phyloP scores from a whole-genome alignment of 2,113 vertebrate genomes.

The Cebus imitator region DNA sequence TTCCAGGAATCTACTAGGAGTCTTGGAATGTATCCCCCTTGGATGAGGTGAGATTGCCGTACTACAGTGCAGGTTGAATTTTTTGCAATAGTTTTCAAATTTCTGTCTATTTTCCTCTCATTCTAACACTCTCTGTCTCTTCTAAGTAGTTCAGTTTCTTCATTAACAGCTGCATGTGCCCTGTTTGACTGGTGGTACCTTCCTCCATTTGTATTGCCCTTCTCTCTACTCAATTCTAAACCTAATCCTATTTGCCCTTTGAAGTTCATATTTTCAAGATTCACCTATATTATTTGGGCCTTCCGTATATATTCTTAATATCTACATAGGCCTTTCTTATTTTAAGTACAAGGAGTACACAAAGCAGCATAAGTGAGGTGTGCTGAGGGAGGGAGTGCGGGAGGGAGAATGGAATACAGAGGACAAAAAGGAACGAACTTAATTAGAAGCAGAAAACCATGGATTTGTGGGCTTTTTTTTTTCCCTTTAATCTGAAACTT shows the following conservation, averaged over 20 bases:
- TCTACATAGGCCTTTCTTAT: not conserved
- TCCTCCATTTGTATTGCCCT: not conserved
- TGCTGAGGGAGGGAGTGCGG: too few species aligned
- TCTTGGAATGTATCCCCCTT: not conserved
- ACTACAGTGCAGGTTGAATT: not conserved
- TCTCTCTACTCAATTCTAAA: not conserved
- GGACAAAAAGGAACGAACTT: not conserved
- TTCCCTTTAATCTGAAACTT: not conserved
- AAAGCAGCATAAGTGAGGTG: not conserved
- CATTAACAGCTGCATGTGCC: accelerated
- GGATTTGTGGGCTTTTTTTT: not conserved
- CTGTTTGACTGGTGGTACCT: accelerated
- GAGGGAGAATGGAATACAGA: not conserved
- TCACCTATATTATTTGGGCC: not conserved
- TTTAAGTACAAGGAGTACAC: not conserved
- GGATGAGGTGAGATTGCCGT: not conserved
- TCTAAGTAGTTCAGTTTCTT: not conserved
- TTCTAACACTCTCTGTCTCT: not conserved
- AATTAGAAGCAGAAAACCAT: not conserved
- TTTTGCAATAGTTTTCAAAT: not conserved
- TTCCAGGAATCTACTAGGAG: not conserved
- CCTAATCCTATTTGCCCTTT: not conserved
- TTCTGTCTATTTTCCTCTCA: too few species aligned
- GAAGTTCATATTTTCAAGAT: not conserved
- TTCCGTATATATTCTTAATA: not conserved